phyloP scores from a whole-genome alignment of 2,888 invertebrate genomes.

The Rhamphomyia laevipes region DNA sequence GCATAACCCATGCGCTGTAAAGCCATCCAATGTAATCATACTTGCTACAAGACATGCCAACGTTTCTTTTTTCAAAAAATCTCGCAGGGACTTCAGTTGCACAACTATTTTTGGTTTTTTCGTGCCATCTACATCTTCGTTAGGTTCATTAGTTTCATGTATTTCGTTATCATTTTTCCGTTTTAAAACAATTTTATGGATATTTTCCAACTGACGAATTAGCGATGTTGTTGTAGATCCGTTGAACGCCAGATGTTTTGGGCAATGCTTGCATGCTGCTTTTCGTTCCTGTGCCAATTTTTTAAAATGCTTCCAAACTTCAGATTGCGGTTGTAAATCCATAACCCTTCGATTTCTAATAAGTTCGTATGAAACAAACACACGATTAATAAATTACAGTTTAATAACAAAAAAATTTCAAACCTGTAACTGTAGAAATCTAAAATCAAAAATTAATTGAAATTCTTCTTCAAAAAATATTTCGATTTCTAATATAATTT shows the following conservation, averaged over 20 bases:
- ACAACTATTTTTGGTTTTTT: neutral
- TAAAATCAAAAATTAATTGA: too few species aligned
- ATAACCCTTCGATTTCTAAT: too few species aligned
- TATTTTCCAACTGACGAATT: neutral
- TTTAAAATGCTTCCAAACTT: slow-evolving; percentile 1
- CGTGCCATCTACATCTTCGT: neutral
- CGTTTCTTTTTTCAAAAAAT: neutral
- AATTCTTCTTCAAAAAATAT: too few species aligned
- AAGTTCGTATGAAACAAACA: too few species aligned
- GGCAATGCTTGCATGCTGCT: neutral
- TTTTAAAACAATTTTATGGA: neutral
- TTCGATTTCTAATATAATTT: too few species aligned
- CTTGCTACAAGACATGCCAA: neutral
- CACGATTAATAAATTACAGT: too few species aligned
- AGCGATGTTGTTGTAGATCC: neutral
- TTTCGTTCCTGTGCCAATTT: neutral
- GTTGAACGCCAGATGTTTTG: neutral
- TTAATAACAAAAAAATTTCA: too few species aligned
- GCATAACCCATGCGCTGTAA: neutral
- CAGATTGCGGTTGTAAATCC: neutral
- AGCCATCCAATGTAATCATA: neutral
- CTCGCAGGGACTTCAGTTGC: neutral
- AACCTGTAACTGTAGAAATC: too few species aligned
- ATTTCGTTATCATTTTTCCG: neutral
- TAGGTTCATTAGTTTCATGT: neutral